A percentile compares a stretch with the other conserved stretches of the same genome.
Conservation (phyloP, 2,888 invertebrate species). For the Barypeithes pellucidus region DNA sequence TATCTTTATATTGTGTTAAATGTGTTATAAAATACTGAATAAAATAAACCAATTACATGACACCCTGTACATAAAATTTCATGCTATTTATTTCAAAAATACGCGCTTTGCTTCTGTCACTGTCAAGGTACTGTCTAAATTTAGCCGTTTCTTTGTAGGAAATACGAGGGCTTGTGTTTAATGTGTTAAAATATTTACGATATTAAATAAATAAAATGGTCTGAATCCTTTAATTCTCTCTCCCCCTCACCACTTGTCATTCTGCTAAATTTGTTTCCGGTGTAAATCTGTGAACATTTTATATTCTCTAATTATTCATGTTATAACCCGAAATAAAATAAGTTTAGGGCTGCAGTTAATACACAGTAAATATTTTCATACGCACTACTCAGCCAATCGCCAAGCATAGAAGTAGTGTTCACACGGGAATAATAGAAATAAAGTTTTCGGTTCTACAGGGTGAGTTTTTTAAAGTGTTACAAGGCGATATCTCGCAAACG, state of each 20-base stretch:
- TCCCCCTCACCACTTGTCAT: not conserved
- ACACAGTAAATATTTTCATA: no score
- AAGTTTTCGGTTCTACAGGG: no score
- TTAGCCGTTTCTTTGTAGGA: not conserved
- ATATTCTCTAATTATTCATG: not conserved
- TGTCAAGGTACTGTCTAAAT: not conserved
- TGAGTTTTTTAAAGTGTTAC: no score
- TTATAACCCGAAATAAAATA: no score
- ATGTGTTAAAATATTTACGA: not conserved
- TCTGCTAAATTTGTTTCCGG: not conserved
- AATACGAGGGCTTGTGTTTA: not conserved
- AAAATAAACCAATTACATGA: no score
- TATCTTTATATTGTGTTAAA: no score
- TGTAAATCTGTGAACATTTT: not conserved
- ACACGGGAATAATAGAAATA: no score
- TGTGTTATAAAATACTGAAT: no score
- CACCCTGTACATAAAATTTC: not conserved
- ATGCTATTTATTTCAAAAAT: not conserved
- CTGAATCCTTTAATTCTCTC: not conserved
- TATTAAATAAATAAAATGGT: constrained; percentile 15
- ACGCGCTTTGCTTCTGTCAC: not conserved
- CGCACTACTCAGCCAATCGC: no score
- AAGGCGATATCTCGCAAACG: no score
- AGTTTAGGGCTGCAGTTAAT: no score
- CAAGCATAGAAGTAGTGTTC: no score